Evolutionary conservation across 2,888 invertebrate genomes (phyloP), one percentile per base, ranked within the genome.

Genomic region (Andrena praecox): DNA sequence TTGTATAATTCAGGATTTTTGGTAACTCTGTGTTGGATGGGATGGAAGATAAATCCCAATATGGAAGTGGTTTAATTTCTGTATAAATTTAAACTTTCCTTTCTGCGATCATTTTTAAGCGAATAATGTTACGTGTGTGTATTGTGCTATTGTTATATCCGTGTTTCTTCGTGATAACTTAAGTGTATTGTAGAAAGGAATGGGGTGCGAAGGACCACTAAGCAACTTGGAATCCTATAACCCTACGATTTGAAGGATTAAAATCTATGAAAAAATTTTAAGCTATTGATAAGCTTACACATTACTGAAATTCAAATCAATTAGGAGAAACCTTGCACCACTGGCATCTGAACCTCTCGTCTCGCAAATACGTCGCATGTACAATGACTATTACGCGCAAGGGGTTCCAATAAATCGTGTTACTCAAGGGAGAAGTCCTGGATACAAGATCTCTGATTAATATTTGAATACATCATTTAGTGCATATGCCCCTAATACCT

Each of bases 341-440:
- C 64, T 64, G 64, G n/a, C 33, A 24, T 48, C 48, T 24, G 10
- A 59, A 69, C 29, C 54, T 12, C 54, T 16, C 3, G 10, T 52
- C 42, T 31, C 54, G 10, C 8, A 56, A 62, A 76, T 54, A 24
- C 29, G 10, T 56, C n/a, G n/a, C 70, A 8, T 64, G 27, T 62
- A 29, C 24, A 16, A 50, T 56, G 12, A n/a, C 69, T 31, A 42
- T 20, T 42, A 52, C 16, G 24, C 31, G 12, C 24, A 56, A 24
- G 42, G 42, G 54, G 33, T 20, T 33, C n/a, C 42, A 20, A 8
- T 56, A 27, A 71, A 50, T 63, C 27, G 6, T 27, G 62, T 68
- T n/a, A 27, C 27, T 62, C 29, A 4, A 52, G 48, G 50, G 24
- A 7, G n/a, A 50, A 33, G 7, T 59, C 59, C 12, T 7, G 20